Conservation (phyloP, 1,140 invertebrate species). For the Penaeus indicus region DNA sequence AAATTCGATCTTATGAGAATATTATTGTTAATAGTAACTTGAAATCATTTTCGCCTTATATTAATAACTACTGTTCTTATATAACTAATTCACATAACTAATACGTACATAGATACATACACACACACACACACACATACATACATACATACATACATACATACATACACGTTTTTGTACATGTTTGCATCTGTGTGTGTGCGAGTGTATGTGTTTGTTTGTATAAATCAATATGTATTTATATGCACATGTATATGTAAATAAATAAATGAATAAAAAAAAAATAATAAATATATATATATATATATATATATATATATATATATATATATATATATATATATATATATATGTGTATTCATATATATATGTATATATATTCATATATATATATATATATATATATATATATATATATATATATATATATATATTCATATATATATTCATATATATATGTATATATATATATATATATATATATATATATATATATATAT, state of each 20-base stretch:
- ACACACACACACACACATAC: neutral
- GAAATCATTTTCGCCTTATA: no score
- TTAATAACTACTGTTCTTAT: no score
- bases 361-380: constrained; percentile 16
- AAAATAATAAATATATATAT: neutral
- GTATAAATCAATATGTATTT: neutral
- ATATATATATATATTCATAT: constrained; percentile 6
- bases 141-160: constrained; percentile 19
- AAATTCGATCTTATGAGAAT: no score
- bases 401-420: constrained; percentile 12
- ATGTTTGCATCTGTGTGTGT: neutral
- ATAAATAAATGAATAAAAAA: no score
- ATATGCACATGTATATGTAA: neutral
- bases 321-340: neutral
- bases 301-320: neutral
- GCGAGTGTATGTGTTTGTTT: neutral
- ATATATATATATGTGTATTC: constrained; percentile 1
- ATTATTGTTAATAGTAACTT: no score
- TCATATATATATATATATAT: constrained; percentile 15
- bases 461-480: neutral
- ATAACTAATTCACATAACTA: no score
- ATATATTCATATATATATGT: neutral
- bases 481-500: no score
- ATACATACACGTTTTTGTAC: constrained; percentile 5
- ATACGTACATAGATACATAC: neutral